These are phyloP conservation scores for Budorcas taxicolor DNA, from an alignment of 2,113 vertebrate genomes.

Conservation along the genomic window DNA sequence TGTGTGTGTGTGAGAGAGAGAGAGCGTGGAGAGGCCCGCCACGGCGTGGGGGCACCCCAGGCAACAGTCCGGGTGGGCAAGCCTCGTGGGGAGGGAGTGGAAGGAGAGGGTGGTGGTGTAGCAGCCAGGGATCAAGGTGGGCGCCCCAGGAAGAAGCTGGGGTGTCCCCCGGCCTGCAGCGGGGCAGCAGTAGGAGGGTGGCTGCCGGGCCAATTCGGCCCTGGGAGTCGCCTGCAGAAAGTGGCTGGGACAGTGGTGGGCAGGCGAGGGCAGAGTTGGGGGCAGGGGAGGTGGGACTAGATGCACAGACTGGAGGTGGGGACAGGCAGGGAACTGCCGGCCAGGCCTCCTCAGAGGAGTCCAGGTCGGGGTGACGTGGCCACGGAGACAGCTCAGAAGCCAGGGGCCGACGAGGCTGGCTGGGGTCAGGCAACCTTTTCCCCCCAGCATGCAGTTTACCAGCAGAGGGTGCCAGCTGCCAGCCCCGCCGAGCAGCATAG, in stretches of 20 bases:
- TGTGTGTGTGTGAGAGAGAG: background rate
- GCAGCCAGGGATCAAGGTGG: background rate
- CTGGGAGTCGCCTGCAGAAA: background rate
- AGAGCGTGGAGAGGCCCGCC: background rate
- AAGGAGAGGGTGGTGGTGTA: background rate
- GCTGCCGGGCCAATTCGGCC: fast-evolving
- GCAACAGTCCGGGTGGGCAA: fast-evolving
- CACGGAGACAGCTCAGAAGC: background rate
- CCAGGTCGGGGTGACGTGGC: background rate
- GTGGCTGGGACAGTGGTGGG: background rate
- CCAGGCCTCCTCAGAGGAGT: background rate
- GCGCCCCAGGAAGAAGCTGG: background rate
- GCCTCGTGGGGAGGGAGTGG: background rate
- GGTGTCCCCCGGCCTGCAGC: background rate
- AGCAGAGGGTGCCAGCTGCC: background rate
- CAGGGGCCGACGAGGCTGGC: background rate
- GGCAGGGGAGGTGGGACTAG: background rate
- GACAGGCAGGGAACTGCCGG: background rate
- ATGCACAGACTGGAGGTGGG: background rate
- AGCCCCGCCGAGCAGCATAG: background rate
- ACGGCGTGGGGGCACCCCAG: background rate
- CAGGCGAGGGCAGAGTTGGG: background rate
- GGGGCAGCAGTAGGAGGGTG: background rate
- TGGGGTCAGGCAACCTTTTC: background rate
- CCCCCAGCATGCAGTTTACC: background rate